A percentile compares a stretch with the other conserved stretches of the same genome.
Conservation (phyloP, 2,113 vertebrate genomes). For the Nesoenas mayeri region DNA sequence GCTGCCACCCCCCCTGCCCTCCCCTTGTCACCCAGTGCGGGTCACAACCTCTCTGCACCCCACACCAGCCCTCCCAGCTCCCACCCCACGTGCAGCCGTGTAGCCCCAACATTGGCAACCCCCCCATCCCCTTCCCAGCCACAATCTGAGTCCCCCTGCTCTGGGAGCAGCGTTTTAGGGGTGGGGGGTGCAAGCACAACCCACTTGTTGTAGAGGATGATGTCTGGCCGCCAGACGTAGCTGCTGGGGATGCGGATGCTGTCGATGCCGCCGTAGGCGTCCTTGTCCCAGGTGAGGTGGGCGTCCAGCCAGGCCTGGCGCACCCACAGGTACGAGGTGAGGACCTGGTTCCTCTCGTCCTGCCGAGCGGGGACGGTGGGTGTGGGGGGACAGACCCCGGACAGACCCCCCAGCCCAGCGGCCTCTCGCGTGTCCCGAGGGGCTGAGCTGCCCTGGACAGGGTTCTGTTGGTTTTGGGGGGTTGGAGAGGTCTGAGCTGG, state of each 20-base stretch:
- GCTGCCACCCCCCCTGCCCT: not conserved
- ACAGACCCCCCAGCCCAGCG: accelerated
- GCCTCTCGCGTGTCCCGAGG: not conserved
- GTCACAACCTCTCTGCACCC: accelerated
- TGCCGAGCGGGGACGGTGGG: not conserved
- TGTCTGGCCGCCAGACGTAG: slow-evolving; percentile 91
- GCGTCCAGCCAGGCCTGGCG: slow-evolving; percentile 89
- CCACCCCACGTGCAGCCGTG: accelerated
- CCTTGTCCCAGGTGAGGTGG: slow-evolving; percentile 85
- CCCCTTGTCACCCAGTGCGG: too few relatives aligned
- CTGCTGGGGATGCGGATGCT: slow-evolving; percentile 90
- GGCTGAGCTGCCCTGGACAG: not conserved
- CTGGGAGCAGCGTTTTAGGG: not conserved
- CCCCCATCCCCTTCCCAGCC: too few relatives aligned
- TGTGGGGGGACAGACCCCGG: accelerated
- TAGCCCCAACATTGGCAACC: accelerated
- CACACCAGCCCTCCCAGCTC: not conserved
- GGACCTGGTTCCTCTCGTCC: slow-evolving; percentile 84
- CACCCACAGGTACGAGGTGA: slow-evolving; percentile 88
- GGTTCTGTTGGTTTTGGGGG: not conserved
- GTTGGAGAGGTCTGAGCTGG: not conserved
- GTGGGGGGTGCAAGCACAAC: not conserved
- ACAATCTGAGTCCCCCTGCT: too few relatives aligned
- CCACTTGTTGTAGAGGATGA: slow-evolving; percentile 94
- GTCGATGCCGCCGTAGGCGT: slow-evolving; percentile 87